These are phyloP conservation scores for Amblyornis subalaris DNA, from an alignment of 2,113 vertebrate genomes.

Conservation along the genomic window DNA sequence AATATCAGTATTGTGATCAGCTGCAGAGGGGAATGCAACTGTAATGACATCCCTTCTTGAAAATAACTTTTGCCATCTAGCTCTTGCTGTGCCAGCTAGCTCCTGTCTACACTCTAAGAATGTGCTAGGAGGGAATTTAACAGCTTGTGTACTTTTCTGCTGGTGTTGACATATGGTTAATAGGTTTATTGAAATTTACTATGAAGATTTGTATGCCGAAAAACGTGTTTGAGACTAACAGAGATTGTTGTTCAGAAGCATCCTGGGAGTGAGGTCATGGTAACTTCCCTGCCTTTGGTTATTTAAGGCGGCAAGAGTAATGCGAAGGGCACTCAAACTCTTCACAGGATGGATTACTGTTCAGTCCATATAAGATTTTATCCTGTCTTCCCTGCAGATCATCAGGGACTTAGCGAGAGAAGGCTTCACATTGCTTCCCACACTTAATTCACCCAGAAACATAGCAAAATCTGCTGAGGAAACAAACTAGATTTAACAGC, in stretches of 20 bases:
- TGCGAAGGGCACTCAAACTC: background rate
- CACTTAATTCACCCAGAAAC: background rate
- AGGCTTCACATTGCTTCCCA: background rate
- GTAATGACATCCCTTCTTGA: background rate
- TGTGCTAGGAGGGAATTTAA: background rate
- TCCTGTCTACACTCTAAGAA: background rate
- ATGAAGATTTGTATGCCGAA: background rate
- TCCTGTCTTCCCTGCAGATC: background rate
- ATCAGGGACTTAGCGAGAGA: background rate
- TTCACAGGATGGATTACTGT: background rate
- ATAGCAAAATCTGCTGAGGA: background rate
- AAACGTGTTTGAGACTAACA: background rate
- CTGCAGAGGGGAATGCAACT: background rate
- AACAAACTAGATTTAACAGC: background rate
- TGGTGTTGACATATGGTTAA: background rate
- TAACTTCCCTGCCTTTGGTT: background rate
- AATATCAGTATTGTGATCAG: background rate
- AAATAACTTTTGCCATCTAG: constrained; percentile 16
- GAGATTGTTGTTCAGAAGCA: background rate
- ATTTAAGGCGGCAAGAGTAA: background rate
- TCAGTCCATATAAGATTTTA: background rate
- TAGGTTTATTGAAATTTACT: constrained; percentile 3
- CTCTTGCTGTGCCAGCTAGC: background rate
- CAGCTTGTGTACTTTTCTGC: background rate
- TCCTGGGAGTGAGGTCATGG: background rate